These are phyloP conservation scores for Lagria hirta DNA, from an alignment of 2,888 invertebrate genomes.

Conservation along the genomic window DNA sequence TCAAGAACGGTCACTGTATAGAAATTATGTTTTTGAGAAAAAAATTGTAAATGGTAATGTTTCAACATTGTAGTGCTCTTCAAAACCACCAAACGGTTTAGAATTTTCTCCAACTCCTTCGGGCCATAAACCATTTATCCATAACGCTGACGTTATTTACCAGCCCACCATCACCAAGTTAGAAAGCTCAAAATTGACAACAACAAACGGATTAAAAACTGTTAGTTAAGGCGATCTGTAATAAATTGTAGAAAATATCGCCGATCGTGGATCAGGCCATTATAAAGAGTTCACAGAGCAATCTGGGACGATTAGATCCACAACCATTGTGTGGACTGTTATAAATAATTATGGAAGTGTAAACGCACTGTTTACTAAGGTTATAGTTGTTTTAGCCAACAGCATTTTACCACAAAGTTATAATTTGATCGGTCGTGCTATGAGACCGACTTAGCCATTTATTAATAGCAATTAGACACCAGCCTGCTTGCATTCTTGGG, in stretches of 20 bases:
- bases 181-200: no score
- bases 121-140: no score
- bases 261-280: conserved; percentile 21
- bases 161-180: no score
- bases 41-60: no score
- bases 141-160: no score
- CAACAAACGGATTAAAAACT: no score
- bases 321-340: conserved; percentile 27
- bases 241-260: conserved; percentile 22
- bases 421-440: conserved; percentile 56
- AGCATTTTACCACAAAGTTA: conserved; percentile 53
- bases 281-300: conserved; percentile 20
- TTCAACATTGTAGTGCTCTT: no score
- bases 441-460: conserved; percentile 51
- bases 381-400: conserved; percentile 53
- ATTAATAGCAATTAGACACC: conserved; percentile 55
- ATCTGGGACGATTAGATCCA: conserved; percentile 30
- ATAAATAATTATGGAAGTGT: conserved; percentile 53
- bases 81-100: no score
- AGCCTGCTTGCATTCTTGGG: conserved; percentile 44
- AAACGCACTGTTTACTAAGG: conserved; percentile 54
- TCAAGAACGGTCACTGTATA: no score
- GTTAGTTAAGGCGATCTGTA: no score
- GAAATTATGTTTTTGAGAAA: no score
- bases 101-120: no score